Conservation (phyloP, 2,113 vertebrate genomes). For the Accipiter virgatus region DNA sequence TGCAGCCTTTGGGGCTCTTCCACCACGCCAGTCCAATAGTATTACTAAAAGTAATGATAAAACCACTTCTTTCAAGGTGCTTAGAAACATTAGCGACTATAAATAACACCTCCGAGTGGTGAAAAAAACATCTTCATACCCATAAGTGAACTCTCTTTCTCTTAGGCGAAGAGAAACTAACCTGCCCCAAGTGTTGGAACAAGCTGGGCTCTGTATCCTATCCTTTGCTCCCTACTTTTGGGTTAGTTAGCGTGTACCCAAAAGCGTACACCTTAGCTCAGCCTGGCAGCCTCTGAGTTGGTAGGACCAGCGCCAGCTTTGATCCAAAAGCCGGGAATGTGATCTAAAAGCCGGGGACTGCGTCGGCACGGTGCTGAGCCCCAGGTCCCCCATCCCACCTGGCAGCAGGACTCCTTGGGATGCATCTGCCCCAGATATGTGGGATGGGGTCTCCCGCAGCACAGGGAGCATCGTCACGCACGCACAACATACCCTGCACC, state of each 20-base stretch:
- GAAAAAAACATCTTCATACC: not conserved
- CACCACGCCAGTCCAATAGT: not conserved
- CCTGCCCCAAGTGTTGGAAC: not conserved
- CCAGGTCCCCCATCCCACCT: not conserved
- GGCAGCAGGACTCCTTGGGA: not conserved
- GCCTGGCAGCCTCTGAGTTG: not conserved
- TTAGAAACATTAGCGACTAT: not conserved
- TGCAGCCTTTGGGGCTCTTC: not conserved
- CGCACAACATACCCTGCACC: not conserved
- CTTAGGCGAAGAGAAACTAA: not conserved
- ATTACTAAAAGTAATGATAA: not conserved
- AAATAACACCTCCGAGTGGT: not conserved
- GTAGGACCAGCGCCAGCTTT: not conserved
- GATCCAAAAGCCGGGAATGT: not conserved
- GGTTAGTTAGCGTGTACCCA: not conserved
- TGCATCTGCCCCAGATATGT: not conserved
- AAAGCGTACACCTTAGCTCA: not conserved
- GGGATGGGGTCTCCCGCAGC: not conserved
- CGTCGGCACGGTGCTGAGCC: rapidly evolving
- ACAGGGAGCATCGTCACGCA: rapidly evolving
- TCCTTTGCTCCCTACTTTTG: not conserved
- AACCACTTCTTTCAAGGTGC: not conserved
- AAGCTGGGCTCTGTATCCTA: not conserved
- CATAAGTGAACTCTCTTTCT: not conserved
- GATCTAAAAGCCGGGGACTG: not conserved